phyloP scores from a whole-genome alignment of 2,113 vertebrate genomes.

The Hystrix cristata region DNA sequence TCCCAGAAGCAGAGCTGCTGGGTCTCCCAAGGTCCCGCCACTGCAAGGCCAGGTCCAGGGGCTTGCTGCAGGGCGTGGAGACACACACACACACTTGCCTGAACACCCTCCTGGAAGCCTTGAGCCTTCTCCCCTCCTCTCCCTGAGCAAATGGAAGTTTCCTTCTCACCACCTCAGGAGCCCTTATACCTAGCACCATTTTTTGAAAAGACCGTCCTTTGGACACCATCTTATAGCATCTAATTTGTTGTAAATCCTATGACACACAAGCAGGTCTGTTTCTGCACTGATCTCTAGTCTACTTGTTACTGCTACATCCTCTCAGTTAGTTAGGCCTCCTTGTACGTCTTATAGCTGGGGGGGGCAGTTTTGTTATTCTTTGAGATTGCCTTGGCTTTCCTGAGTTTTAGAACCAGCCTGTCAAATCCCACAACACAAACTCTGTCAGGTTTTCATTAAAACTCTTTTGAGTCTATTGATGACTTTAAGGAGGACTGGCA shows the following conservation, averaged over 20 bases:
- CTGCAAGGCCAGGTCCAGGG: background rate
- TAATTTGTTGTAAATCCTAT: too few species aligned
- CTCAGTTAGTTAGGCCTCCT: too few species aligned
- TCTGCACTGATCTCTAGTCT: background rate
- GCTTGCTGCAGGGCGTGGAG: too few species aligned
- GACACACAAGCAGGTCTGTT: too few species aligned
- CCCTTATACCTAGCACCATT: background rate
- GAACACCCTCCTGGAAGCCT: background rate
- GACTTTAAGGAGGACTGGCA: background rate
- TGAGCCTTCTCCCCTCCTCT: fast-evolving
- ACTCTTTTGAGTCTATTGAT: background rate
- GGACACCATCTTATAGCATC: too few species aligned
- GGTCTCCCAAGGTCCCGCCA: fast-evolving
- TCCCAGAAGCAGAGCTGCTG: fast-evolving
- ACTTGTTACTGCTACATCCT: too few species aligned
- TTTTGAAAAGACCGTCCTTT: background rate
- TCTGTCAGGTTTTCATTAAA: background rate
- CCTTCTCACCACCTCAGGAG: background rate
- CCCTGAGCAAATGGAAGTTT: background rate
- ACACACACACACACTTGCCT: fast-evolving
- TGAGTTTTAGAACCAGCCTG: background rate
- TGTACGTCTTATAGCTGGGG: background rate
- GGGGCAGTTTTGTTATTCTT: background rate
- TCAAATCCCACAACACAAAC: background rate
- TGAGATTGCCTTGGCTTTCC: background rate